A percentile compares a stretch with the other conserved stretches of the same genome.
Evolutionary conservation across 1,140 invertebrate species (phyloP).

Genomic region (Caenorhabditis remanei): DNA sequence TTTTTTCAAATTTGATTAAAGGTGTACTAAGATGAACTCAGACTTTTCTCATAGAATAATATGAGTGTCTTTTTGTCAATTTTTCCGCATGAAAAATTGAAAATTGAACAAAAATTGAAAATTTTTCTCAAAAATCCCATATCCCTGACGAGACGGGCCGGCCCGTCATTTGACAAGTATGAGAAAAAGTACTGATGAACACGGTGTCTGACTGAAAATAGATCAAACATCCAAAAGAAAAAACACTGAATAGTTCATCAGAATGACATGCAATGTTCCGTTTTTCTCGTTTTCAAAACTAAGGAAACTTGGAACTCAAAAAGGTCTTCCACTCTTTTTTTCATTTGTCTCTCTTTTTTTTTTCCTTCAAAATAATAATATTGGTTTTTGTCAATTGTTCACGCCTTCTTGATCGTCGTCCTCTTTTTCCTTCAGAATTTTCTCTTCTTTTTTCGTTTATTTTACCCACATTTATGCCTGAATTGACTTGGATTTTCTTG

Average conservation of each 20-base stretch:
- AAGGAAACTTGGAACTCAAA: neutral
- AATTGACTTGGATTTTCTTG: slow-evolving; percentile 6
- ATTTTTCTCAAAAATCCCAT: too few relatives aligned
- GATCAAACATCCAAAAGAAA: neutral
- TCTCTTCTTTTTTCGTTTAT: neutral
- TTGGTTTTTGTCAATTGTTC: slow-evolving; percentile 44
- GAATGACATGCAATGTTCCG: slow-evolving; percentile 16
- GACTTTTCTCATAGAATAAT: too few relatives aligned
- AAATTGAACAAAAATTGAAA: too few relatives aligned
- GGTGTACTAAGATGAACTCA: too few relatives aligned
- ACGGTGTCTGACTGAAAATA: neutral
- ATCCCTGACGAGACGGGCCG: too few relatives aligned
- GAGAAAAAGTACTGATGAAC: neutral
- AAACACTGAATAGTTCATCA: neutral
- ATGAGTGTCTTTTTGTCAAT: too few relatives aligned
- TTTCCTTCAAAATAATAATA: slow-evolving; percentile 9
- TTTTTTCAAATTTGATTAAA: too few relatives aligned
- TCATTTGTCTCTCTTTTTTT: neutral
- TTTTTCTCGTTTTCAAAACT: neutral
- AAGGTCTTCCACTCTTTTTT: neutral
- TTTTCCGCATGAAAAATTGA: too few relatives aligned
- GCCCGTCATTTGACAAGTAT: too few relatives aligned
- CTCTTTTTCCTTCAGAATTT: neutral
- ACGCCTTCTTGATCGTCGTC: slow-evolving; percentile 16
- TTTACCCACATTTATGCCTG: neutral